Evolutionary conservation across 2,113 vertebrate species (phyloP).

Genomic region (Gymnorhina tibicen): DNA sequence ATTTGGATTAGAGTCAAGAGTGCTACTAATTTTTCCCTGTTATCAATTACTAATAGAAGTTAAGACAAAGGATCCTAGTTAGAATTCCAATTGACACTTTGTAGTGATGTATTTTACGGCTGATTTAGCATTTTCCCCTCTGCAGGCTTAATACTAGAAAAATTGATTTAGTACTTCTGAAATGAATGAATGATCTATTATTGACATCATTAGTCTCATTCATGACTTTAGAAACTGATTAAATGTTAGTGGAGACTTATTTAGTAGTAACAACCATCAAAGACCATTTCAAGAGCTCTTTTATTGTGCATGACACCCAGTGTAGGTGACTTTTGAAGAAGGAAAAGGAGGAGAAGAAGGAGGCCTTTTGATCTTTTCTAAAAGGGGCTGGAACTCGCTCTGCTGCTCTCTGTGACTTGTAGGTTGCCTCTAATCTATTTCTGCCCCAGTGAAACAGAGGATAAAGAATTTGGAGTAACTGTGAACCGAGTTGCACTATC

Average conservation of each 20-base stretch:
- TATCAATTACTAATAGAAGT: neutral
- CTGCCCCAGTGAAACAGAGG: neutral
- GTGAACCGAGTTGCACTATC: neutral
- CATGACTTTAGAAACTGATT: neutral
- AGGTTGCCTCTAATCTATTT: neutral
- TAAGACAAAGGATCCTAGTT: neutral
- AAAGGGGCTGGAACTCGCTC: neutral
- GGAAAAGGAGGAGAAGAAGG: neutral
- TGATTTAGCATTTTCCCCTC: neutral
- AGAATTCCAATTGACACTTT: neutral
- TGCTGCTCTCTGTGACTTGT: neutral
- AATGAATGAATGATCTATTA: neutral
- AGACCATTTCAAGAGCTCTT: neutral
- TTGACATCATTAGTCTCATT: neutral
- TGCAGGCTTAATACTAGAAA: neutral
- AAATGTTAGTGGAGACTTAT: neutral
- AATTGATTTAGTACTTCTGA: neutral
- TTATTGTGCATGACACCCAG: neutral
- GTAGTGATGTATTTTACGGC: neutral
- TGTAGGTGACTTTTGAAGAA: neutral
- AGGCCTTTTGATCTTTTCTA: neutral
- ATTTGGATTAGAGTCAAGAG: neutral
- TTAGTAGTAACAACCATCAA: neutral
- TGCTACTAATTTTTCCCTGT: neutral
- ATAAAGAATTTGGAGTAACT: neutral